A percentile compares a stretch with the other conserved stretches of the same genome.
phyloP scores from a whole-genome alignment of 2,888 invertebrate species.

The Eristalis tenax region DNA sequence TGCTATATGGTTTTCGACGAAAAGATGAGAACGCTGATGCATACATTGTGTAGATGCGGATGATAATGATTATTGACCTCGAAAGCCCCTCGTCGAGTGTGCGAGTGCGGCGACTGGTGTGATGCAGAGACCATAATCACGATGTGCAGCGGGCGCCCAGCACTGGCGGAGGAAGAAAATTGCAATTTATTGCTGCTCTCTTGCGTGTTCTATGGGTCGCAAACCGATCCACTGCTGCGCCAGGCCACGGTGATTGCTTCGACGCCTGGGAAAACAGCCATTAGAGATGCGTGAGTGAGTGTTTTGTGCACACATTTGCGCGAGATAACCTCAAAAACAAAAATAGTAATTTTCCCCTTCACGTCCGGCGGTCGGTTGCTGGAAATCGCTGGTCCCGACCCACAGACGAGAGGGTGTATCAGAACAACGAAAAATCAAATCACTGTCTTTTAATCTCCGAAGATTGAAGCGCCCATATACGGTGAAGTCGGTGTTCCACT shows the following conservation, averaged over 20 bases:
- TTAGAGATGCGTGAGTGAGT: slow-evolving; percentile 69
- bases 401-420: not conserved
- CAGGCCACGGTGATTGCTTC: slow-evolving; percentile 37
- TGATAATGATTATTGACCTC: slow-evolving; percentile 70
- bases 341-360: slow-evolving; percentile 57
- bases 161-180: slow-evolving; percentile 47
- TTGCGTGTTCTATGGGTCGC: slow-evolving; percentile 64
- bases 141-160: slow-evolving; percentile 24
- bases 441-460: slow-evolving; percentile 64
- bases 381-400: too few species aligned
- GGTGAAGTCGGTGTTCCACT: slow-evolving; percentile 30
- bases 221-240: not conserved
- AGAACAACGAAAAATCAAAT: slow-evolving; percentile 57
- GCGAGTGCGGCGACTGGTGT: not conserved
- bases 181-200: slow-evolving; percentile 66
- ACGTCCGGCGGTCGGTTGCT: not conserved
- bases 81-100: slow-evolving; percentile 39
- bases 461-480: slow-evolving; percentile 57
- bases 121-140: slow-evolving; percentile 26
- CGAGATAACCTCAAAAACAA: slow-evolving; percentile 43
- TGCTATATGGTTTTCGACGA: slow-evolving; percentile 53
- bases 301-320: slow-evolving; percentile 24
- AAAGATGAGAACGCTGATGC: slow-evolving; percentile 50
- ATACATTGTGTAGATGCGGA: slow-evolving; percentile 34
- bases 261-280: slow-evolving; percentile 52